Percentiles rank a stretch among this genome's conserved stretches.
Conservation (phyloP, 1,140 invertebrate species). For the Drosophila busckii region DNA sequence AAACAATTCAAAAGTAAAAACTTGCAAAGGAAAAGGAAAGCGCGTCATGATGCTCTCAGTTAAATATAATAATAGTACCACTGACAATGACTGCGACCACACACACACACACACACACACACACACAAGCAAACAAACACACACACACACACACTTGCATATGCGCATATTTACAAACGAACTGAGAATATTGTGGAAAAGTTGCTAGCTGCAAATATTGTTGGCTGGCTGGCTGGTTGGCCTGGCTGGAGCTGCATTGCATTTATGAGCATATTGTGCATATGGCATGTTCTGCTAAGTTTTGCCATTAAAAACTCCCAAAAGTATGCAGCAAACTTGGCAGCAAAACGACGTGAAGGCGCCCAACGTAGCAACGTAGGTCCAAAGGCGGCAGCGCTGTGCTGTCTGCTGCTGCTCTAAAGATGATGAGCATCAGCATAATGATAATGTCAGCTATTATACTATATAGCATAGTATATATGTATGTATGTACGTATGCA, state of each 20-base stretch:
- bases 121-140: slow-evolving; percentile 2
- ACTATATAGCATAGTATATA: too few relatives aligned
- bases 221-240: background rate
- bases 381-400: too few relatives aligned
- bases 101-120: background rate
- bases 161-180: background rate
- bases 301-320: slow-evolving; percentile 59
- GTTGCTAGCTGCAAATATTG: slow-evolving; percentile 34
- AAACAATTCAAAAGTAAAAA: too few relatives aligned
- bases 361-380: slow-evolving; percentile 5
- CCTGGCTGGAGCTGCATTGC: slow-evolving; percentile 23
- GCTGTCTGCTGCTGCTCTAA: too few relatives aligned
- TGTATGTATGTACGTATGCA: too few relatives aligned
- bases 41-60: too few relatives aligned
- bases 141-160: background rate
- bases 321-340: slow-evolving; percentile 61
- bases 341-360: slow-evolving; percentile 30
- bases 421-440: too few relatives aligned
- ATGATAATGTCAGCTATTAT: too few relatives aligned
- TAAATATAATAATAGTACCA: too few relatives aligned
- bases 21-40: too few relatives aligned
- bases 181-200: slow-evolving; percentile 2
- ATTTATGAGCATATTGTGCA: slow-evolving; percentile 42
- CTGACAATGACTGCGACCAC: too few relatives aligned
- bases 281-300: slow-evolving; percentile 43